Evolutionary conservation across 2,113 vertebrate genomes (phyloP).

Genomic region (Lamprologus callipterus): DNA sequence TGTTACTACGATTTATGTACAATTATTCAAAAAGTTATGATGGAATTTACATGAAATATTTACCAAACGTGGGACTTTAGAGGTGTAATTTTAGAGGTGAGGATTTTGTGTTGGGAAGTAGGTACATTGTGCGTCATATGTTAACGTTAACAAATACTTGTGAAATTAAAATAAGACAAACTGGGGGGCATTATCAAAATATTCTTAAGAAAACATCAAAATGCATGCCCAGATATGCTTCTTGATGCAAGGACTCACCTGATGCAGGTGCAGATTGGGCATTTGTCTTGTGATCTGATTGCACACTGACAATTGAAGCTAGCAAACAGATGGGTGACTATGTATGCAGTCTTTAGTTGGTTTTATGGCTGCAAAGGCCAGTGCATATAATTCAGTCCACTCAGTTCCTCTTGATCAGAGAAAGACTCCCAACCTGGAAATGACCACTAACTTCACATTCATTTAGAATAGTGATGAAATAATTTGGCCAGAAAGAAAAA

Average conservation of each 20-base stretch:
- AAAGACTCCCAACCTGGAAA: not conserved
- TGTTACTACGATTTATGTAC: not conserved
- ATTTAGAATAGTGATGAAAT: not conserved
- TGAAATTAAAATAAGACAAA: not conserved
- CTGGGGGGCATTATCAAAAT: not conserved
- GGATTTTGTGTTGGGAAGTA: not conserved
- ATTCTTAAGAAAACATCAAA: not conserved
- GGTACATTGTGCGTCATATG: not conserved
- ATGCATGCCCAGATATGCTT: not conserved
- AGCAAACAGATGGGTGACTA: not conserved
- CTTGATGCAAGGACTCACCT: not conserved
- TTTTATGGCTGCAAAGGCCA: not conserved
- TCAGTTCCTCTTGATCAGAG: not conserved
- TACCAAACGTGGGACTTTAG: not conserved
- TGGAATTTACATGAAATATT: not conserved
- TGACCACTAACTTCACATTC: not conserved
- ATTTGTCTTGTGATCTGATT: not conserved
- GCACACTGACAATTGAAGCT: not conserved
- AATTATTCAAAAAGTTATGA: not conserved
- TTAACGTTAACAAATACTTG: not conserved
- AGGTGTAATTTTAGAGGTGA: not conserved
- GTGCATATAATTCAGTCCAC: not conserved
- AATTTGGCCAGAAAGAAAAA: not conserved
- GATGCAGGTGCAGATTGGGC: not conserved
- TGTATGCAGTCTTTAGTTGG: not conserved